Percentiles rank a stretch among this genome's conserved stretches.
These are phyloP conservation scores for Sebastes dallii DNA, from an alignment of 2,797 vertebrate species.

Conservation along the genomic window DNA sequence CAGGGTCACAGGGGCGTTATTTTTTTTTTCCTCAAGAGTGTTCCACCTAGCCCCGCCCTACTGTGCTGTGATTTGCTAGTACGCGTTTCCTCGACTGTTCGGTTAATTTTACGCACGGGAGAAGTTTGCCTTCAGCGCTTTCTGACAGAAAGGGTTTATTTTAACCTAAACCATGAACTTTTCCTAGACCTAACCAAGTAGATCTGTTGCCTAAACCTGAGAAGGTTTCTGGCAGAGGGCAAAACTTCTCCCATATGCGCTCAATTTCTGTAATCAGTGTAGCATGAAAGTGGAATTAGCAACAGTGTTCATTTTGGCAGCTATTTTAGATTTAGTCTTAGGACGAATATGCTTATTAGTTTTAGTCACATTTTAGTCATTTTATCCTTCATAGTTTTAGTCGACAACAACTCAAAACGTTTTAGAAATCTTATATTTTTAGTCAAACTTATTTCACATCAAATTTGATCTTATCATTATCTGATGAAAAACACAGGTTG, in stretches of 20 bases:
- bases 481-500: neutral
- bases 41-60: neutral
- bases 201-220: too few relatives aligned
- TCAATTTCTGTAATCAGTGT: neutral
- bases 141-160: too few relatives aligned
- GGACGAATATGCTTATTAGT: neutral
- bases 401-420: too few relatives aligned
- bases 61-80: neutral
- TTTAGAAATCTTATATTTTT: neutral
- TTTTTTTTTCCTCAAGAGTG: neutral
- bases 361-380: neutral
- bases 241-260: neutral
- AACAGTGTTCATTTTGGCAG: accelerated
- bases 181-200: too few relatives aligned
- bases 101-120: neutral
- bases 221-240: too few relatives aligned
- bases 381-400: too few relatives aligned
- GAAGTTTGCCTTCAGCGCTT: too few relatives aligned
- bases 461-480: neutral
- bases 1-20: neutral
- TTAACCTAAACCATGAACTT: too few relatives aligned
- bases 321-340: neutral
- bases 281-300: neutral
- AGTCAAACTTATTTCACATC: neutral
- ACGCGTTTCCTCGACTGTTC: accelerated